Conservation (phyloP, 2,888 invertebrate genomes). For the Synanthedon andrenaeformis region DNA sequence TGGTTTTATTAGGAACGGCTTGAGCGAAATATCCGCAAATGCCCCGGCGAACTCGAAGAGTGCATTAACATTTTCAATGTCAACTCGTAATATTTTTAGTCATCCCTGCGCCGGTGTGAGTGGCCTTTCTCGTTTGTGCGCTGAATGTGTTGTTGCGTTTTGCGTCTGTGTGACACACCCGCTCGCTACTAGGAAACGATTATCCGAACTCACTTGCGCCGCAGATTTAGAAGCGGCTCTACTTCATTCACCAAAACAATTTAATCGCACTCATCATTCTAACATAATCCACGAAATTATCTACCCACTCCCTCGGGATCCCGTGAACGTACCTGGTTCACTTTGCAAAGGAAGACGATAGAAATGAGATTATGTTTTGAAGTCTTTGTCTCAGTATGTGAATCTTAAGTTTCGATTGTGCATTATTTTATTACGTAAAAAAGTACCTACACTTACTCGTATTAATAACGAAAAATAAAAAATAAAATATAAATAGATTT, state of each 20-base stretch:
- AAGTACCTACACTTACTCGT: too few species aligned
- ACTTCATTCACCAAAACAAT: slow-evolving; percentile 9
- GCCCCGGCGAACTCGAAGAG: slow-evolving; percentile 43
- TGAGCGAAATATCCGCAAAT: slow-evolving; percentile 47
- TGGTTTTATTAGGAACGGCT: slow-evolving; percentile 26
- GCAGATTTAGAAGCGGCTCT: slow-evolving; percentile 14
- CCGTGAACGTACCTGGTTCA: too few species aligned
- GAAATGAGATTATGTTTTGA: too few species aligned
- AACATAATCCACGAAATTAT: not conserved
- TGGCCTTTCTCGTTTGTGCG: slow-evolving; percentile 41
- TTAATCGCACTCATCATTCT: slow-evolving; percentile 14
- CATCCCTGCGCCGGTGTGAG: slow-evolving; percentile 43
- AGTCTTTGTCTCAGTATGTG: too few species aligned
- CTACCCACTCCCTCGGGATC: too few species aligned
- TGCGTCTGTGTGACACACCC: slow-evolving; percentile 19
- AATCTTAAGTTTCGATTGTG: too few species aligned
- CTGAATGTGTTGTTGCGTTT: slow-evolving; percentile 17
- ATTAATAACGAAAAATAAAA: too few species aligned
- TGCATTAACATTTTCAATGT: slow-evolving; percentile 70
- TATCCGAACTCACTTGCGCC: slow-evolving; percentile 46
- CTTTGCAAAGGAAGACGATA: too few species aligned
- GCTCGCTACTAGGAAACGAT: slow-evolving; percentile 46
- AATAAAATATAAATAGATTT: too few species aligned
- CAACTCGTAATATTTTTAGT: slow-evolving; percentile 68
- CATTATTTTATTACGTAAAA: too few species aligned